Base-by-base conservation (phyloP, 2,797 vertebrate genomes). In the Hyperoplus lanceolatus region DNA sequence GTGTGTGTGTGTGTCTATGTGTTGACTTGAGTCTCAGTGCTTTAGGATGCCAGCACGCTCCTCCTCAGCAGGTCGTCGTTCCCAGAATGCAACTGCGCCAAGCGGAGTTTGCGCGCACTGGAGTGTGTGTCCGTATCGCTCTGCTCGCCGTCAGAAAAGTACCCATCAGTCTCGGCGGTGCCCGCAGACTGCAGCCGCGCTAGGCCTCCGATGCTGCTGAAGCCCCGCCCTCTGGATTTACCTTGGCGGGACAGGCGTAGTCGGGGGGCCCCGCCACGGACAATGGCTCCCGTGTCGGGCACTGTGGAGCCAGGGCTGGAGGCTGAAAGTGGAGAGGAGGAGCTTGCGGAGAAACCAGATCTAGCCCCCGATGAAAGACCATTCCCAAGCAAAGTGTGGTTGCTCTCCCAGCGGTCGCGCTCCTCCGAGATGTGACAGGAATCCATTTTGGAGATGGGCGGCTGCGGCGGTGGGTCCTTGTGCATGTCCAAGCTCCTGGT, bases 71-170 rank as follows among this genome's bases (percentile, higher is more conserved):
- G 95, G 88, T 99, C 97, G 92, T 98, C 97, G 6, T 94, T 92
- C 77, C 96, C 96, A 54, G 96, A 81, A 80, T 97, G 97, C 94
- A 97, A 91, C 90, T 95, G 95, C 0, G 93, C 90, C 81, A 96
- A 92, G 86, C 94, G 96, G 1, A 96, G 93, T 88, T 96, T 95
- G 69, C 91, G 92, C 54, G 95, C 63, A 46, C 94, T 76, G 3
- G 96, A 77, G 79, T 95, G 96, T 1, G 88, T 89, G 7, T 98
- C 97, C 1, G 94, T 95, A 90, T 98, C 96, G 59, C 97, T 98
- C 94, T 97, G 97, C 92, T 98, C 97, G 1, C 94, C 96, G 0
- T 98, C 97, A 0, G 97, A 97, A 93, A 96, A 99, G 93, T 97
- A 98, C 66, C 97, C 96, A 38, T 98, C 97, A 45, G 96, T 96